Percentiles rank a stretch among this genome's conserved stretches.
Evolutionary conservation across 2,113 vertebrate genomes (phyloP).

Genomic region (Sardina pilchardus): DNA sequence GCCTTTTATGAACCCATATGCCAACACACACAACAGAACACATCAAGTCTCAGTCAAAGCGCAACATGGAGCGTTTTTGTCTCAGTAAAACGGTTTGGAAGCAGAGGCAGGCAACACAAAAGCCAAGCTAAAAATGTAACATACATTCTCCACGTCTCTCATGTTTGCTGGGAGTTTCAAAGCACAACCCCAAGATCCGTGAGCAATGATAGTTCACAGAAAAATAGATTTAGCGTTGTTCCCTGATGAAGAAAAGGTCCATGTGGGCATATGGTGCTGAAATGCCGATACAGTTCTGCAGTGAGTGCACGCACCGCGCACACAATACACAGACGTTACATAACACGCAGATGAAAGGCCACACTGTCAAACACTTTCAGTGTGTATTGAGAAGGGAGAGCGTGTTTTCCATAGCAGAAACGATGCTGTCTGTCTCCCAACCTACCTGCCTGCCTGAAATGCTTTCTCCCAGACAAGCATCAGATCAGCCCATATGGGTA

Average conservation of each 20-base stretch:
- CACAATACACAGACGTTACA: background rate
- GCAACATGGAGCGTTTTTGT: background rate
- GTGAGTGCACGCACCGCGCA: background rate
- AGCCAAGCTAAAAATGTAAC: no score
- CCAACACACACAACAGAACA: background rate
- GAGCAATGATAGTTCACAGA: background rate
- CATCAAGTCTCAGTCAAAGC: background rate
- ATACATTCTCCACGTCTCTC: background rate
- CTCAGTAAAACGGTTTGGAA: background rate
- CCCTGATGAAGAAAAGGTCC: background rate
- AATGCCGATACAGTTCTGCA: background rate
- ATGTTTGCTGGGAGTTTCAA: background rate
- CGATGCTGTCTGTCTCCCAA: no score
- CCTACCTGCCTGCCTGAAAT: background rate
- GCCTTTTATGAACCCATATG: background rate
- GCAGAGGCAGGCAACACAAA: background rate
- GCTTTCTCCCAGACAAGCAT: background rate
- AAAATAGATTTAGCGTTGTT: background rate
- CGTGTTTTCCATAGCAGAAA: background rate
- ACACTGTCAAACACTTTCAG: no score
- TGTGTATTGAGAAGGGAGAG: background rate
- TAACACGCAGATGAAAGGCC: background rate
- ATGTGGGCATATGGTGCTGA: background rate
- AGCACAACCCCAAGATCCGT: background rate
- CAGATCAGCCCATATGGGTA: background rate